Evolutionary conservation across 1,140 invertebrate genomes (phyloP).

Genomic region (Samia ricini): DNA sequence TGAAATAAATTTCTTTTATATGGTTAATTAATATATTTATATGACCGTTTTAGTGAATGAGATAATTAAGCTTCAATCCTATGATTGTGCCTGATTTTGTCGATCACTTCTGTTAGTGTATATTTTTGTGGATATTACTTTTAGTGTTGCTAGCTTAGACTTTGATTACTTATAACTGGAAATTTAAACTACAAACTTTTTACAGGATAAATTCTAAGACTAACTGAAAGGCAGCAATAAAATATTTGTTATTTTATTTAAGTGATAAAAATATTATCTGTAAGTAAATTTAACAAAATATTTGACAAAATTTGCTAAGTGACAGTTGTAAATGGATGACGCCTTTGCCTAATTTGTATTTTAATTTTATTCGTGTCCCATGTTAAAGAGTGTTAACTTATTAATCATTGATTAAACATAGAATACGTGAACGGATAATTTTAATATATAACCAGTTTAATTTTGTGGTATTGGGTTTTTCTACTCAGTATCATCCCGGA

Average conservation of each 20-base stretch:
- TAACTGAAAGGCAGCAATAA: background rate
- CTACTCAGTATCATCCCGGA: too few relatives aligned
- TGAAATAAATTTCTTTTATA: constrained; percentile 51
- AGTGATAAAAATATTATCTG: background rate
- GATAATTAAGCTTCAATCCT: constrained; percentile 34
- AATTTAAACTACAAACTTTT: background rate
- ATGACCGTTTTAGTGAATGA: constrained; percentile 44
- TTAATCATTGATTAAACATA: background rate
- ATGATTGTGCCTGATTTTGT: constrained; percentile 57
- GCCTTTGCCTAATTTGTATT: constrained; percentile 21
- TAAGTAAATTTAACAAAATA: background rate
- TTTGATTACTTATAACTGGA: too few relatives aligned
- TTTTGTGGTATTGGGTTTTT: too few relatives aligned
- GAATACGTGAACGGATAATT: too few relatives aligned
- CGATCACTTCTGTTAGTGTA: constrained; percentile 24
- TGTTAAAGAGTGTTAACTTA: background rate
- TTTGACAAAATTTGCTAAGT: constrained; percentile 60
- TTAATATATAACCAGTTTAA: background rate
- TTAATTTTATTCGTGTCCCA: background rate
- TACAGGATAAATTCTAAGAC: background rate
- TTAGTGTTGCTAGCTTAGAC: background rate
- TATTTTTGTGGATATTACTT: constrained; percentile 14
- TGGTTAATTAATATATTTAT: constrained; percentile 45
- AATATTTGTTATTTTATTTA: background rate
- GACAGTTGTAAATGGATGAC: constrained; percentile 50